Evolutionary conservation across 2,113 vertebrate genomes (phyloP), one percentile per base, ranked within the genome.

Genomic region (Takifugu flavidus): DNA sequence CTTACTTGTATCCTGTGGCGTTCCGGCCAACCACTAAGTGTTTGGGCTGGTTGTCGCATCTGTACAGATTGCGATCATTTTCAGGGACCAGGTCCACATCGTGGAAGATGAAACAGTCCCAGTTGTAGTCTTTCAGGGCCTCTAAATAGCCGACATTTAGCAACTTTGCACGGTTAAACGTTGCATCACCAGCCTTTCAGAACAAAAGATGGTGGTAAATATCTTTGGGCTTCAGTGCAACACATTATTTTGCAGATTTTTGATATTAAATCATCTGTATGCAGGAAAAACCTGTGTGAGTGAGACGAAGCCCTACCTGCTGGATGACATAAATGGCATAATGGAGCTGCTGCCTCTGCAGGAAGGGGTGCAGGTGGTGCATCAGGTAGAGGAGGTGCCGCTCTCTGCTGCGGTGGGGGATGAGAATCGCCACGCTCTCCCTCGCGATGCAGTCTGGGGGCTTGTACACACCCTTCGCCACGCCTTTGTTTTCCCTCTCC

Each of bases 71-170:
- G 59, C 89, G 85, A 86, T 99, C 97, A 25, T 98, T 96, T 88
- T 98, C 96, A 0, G 97, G 97, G 65, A 99, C 83, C 67, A 99
- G 88, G 79, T 99, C 96, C 64, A 98, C 97, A 31, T 99, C 97
- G 1, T 98, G 96, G 82, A 99, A 96, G 77, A 99, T 90, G 67
- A 99, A 98, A 71, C 97, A 99, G 56, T 96, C 94, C 96, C 96
- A 99, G 25, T 56, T 85, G 20, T 85, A 88, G 77, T 99, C 93
- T 76, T 94, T 99, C 57, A 98, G 83, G 4, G 96, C 94, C 79
- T 99, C 96, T 68, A 99, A 67, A 76, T 94, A 99, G 8, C 97
- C 97, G 45, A 98, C 87, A 49, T 99, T 99, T 77, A 99, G 82
- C 75, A 99, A 87, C 87, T 95, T 98, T 74, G 96, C 97, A 59